Evolutionary conservation across 2,888 invertebrate genomes (phyloP).

Genomic region (Rhaphigaster nebulosa): DNA sequence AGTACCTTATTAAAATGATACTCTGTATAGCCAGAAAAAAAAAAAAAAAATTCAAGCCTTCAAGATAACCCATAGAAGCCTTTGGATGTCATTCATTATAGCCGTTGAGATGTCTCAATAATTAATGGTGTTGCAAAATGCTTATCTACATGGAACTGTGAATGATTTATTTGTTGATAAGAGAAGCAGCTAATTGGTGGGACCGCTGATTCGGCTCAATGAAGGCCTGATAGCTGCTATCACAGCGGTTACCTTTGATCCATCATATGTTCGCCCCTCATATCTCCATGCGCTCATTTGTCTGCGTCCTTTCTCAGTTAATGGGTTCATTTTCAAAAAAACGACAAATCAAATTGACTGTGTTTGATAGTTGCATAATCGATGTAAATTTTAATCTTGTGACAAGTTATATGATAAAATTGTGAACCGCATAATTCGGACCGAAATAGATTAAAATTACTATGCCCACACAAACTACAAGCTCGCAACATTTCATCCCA

Average conservation of each 20-base stretch:
- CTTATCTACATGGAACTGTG: background rate
- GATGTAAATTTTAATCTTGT: background rate
- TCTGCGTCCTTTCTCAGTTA: background rate
- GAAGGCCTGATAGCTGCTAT: background rate
- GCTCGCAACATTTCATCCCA: too few relatives aligned
- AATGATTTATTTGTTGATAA: conserved; percentile 40
- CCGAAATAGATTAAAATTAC: too few relatives aligned
- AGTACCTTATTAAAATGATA: background rate
- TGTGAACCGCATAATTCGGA: background rate
- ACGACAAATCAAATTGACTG: background rate
- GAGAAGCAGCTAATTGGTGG: background rate
- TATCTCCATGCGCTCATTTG: background rate
- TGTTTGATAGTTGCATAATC: background rate
- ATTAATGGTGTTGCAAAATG: conserved; percentile 42
- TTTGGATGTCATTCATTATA: background rate
- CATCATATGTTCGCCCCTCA: background rate
- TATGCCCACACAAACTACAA: too few relatives aligned
- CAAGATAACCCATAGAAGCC: background rate
- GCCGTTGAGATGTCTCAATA: conserved; percentile 23
- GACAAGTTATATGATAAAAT: too few relatives aligned
- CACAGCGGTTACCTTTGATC: background rate
- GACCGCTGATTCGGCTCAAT: conserved; percentile 31
- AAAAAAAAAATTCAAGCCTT: background rate
- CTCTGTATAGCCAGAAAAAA: background rate
- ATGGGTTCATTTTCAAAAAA: background rate